A percentile compares a stretch with the other conserved stretches of the same genome.
Conservation (phyloP, 2,113 vertebrate genomes). For the Dasyornis broadbenti region DNA sequence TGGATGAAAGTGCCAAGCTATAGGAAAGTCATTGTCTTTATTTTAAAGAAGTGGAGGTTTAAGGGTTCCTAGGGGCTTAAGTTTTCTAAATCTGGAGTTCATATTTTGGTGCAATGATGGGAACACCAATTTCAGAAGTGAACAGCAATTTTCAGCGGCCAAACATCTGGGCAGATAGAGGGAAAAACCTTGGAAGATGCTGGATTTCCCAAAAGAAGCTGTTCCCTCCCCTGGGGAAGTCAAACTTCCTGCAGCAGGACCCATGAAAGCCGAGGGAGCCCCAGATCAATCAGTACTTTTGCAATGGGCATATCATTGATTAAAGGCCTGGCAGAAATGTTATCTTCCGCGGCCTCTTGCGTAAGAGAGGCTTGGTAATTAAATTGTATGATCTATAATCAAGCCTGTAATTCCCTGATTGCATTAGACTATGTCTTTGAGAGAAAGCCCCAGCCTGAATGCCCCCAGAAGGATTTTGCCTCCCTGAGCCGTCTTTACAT, state of each 20-base stretch:
- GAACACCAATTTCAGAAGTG: not conserved
- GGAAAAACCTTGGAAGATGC: not conserved
- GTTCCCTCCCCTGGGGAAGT: not conserved
- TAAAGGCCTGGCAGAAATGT: conserved; percentile 23
- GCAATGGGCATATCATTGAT: not conserved
- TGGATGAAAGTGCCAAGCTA: not conserved
- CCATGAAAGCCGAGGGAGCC: not conserved
- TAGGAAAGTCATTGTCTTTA: not conserved
- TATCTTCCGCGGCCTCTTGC: conserved; percentile 23
- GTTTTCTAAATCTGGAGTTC: not conserved
- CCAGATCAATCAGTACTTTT: not conserved
- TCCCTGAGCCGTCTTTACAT: not conserved
- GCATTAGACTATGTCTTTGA: not conserved
- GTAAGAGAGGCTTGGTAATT: conserved; percentile 15
- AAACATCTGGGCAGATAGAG: not conserved
- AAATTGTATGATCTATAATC: conserved; percentile 26
- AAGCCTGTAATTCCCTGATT: conserved; percentile 27
- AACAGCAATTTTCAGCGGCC: not conserved
- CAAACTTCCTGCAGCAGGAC: not conserved
- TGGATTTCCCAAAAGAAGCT: not conserved
- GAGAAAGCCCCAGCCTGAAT: not conserved
- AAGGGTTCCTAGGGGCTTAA: not conserved
- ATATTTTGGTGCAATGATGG: not conserved
- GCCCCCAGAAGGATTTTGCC: not conserved
- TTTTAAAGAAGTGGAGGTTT: not conserved